Conservation (phyloP, 2,113 vertebrate genomes). For the Fukomys damarensis region DNA sequence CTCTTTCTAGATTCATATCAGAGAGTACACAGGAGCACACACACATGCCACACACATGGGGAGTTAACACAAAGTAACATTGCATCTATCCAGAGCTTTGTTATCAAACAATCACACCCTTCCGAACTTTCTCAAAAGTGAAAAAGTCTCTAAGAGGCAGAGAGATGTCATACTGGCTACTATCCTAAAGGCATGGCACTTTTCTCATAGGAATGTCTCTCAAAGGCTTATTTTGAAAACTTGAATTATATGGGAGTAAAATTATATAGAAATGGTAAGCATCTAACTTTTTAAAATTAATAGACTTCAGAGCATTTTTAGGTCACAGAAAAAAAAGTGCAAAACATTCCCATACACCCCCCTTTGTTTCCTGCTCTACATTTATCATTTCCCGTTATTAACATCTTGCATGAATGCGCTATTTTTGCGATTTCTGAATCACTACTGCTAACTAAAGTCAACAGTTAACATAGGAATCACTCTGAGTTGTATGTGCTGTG, state of each 20-base stretch:
- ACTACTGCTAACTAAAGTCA: not conserved
- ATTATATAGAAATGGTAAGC: not conserved
- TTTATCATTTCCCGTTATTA: not conserved
- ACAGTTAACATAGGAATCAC: not conserved
- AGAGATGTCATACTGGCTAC: not conserved
- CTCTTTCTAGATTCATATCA: not conserved
- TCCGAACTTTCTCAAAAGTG: not conserved
- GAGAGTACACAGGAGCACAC: not conserved
- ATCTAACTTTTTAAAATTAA: not conserved
- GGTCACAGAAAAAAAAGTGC: not conserved
- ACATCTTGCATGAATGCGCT: not conserved
- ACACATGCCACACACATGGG: not conserved
- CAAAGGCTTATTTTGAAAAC: conserved; percentile 21
- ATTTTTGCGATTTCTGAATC: not conserved
- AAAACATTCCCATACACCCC: not conserved
- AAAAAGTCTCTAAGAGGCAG: not conserved
- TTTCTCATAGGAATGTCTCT: not conserved
- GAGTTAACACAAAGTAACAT: not conserved
- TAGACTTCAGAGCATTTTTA: not conserved
- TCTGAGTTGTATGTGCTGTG: not conserved
- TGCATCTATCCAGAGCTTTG: not conserved
- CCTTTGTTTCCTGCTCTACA: not conserved
- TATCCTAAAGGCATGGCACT: not conserved
- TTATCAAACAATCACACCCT: not conserved
- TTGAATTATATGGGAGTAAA: conserved; percentile 7